Percentiles rank a stretch among this genome's conserved stretches.
Conservation (phyloP, 2,888 invertebrate genomes). For the Gerris lacustris region DNA sequence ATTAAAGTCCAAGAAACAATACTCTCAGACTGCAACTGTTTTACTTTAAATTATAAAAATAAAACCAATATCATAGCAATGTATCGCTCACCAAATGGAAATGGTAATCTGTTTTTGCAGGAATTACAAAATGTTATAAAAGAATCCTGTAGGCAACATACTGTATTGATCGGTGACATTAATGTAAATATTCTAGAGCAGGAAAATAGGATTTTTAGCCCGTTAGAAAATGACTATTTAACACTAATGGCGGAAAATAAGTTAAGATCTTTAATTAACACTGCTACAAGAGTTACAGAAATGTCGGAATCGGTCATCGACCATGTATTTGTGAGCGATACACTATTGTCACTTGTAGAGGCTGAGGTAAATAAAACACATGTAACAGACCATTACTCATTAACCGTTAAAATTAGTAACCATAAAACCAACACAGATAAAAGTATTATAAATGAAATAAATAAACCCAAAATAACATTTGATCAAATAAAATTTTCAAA, state of each 20-base stretch:
- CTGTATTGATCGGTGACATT: background rate
- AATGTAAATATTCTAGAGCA: background rate
- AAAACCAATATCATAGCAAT: background rate
- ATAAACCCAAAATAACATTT: background rate
- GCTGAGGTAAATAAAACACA: background rate
- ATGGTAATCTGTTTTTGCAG: background rate
- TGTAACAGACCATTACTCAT: background rate
- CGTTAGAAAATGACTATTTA: background rate
- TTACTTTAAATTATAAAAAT: too few relatives aligned
- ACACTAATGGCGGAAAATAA: background rate
- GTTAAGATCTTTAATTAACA: background rate
- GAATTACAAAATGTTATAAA: background rate
- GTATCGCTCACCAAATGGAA: constrained; percentile 3
- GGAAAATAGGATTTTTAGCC: background rate
- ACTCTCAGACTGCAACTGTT: background rate
- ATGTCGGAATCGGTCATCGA: background rate
- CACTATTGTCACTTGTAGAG: background rate
- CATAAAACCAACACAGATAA: background rate
- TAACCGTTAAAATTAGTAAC: background rate
- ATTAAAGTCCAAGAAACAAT: background rate
- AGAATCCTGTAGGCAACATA: background rate
- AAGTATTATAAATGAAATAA: too few relatives aligned
- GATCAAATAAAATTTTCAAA: background rate
- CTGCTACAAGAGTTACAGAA: background rate
- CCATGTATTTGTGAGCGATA: background rate